phyloP scores from a whole-genome alignment of 2,797 vertebrate species.

The Galagoides demidoff region DNA sequence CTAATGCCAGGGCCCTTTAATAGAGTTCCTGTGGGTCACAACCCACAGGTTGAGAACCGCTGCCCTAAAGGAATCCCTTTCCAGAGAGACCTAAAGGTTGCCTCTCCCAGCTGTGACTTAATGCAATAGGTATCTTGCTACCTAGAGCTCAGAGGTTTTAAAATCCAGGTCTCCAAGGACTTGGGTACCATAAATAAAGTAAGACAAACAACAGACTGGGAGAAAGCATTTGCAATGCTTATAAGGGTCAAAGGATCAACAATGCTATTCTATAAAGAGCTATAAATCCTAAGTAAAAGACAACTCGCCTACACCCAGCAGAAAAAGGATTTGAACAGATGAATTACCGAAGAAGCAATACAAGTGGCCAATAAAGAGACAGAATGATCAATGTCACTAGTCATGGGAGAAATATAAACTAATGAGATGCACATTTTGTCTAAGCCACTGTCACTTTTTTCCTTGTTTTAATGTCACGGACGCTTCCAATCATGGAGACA shows the following conservation, averaged over 20 bases:
- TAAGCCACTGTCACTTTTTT: neutral
- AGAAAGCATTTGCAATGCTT: neutral
- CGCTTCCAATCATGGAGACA: neutral
- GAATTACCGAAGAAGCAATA: neutral
- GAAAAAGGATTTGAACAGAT: neutral
- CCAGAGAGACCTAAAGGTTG: neutral
- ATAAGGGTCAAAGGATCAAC: neutral
- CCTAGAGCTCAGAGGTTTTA: neutral
- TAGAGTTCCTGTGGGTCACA: too few relatives aligned
- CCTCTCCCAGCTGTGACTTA: neutral
- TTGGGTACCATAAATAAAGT: neutral
- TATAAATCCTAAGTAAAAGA: neutral
- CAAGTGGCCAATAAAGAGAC: neutral
- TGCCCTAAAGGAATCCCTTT: neutral
- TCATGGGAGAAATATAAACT: neutral
- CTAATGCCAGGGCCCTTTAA: too few relatives aligned
- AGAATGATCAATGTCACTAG: neutral
- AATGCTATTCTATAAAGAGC: neutral
- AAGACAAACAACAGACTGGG: neutral
- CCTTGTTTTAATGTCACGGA: slow-evolving; percentile 6
- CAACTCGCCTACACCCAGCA: neutral
- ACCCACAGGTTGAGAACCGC: too few relatives aligned
- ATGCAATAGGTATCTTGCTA: neutral
- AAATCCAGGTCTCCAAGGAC: neutral
- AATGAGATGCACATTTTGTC: neutral